Conservation (phyloP, 2,888 invertebrate genomes). For the Zele albiditarsus region DNA sequence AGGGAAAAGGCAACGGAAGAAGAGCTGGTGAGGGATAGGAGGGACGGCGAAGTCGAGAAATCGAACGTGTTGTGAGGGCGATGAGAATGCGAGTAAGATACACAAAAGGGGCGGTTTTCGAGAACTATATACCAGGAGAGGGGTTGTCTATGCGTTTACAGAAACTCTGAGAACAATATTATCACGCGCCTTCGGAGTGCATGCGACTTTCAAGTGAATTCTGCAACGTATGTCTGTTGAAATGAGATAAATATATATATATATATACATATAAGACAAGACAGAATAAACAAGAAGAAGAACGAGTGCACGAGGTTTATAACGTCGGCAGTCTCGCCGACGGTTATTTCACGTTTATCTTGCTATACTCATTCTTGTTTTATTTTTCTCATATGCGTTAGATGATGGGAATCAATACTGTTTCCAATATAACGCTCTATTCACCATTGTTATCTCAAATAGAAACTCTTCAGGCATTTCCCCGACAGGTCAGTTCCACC, state of each 20-base stretch:
- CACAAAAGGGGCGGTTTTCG: neutral
- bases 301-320: neutral
- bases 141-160: conserved; percentile 28
- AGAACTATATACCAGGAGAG: neutral
- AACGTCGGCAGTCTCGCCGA: too few species aligned
- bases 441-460: too few species aligned
- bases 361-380: too few species aligned
- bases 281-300: neutral
- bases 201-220: conserved; percentile 21
- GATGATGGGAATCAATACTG: too few species aligned
- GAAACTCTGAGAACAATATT: conserved; percentile 40
- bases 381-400: too few species aligned
- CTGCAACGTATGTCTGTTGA: neutral
- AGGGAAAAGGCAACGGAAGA: conserved; percentile 22
- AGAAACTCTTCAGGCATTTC: too few species aligned
- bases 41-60: neutral
- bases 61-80: conserved; percentile 18
- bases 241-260: neutral
- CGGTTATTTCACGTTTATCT: too few species aligned
- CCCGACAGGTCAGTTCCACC: too few species aligned
- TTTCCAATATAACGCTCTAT: too few species aligned
- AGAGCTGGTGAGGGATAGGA: neutral
- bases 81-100: conserved; percentile 14
- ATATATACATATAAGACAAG: neutral
- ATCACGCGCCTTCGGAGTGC: conserved; percentile 28